Conservation (phyloP, 2,113 vertebrate species). For the Empidonax traillii region DNA sequence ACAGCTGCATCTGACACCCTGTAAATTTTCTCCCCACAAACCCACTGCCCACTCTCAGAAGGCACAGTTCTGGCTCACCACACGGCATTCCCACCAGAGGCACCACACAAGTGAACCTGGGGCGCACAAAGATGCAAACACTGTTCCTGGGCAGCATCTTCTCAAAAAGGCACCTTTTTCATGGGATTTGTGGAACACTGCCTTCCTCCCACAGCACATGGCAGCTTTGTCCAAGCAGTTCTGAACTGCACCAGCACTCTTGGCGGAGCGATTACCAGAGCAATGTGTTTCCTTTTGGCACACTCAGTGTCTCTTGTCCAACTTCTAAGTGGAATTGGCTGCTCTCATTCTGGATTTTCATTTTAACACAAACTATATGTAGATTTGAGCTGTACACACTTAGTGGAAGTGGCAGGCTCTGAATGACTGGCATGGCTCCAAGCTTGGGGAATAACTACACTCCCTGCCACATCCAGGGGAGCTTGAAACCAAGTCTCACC, state of each 20-base stretch:
- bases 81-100: not conserved
- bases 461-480: constrained; percentile 24
- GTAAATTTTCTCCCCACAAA: not conserved
- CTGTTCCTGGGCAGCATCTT: not conserved
- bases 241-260: not conserved
- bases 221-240: not conserved
- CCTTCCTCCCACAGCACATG: not conserved
- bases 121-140: not conserved
- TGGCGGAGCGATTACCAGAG: not conserved
- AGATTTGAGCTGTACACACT: not conserved
- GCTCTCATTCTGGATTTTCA: not conserved
- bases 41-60: not conserved
- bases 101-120: not conserved
- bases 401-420: constrained; percentile 13
- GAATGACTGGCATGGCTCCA: constrained; percentile 8
- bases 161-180: not conserved
- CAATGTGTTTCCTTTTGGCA: not conserved
- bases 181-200: not conserved
- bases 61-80: not conserved
- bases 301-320: not conserved
- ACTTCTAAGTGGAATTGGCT: not conserved
- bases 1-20: not conserved
- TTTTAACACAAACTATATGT: not conserved
- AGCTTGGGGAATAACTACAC: not conserved
- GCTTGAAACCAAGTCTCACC: constrained; percentile 20